Evolutionary conservation across 2,113 vertebrate species (phyloP).

Genomic region (Cinclus mexicanus): DNA sequence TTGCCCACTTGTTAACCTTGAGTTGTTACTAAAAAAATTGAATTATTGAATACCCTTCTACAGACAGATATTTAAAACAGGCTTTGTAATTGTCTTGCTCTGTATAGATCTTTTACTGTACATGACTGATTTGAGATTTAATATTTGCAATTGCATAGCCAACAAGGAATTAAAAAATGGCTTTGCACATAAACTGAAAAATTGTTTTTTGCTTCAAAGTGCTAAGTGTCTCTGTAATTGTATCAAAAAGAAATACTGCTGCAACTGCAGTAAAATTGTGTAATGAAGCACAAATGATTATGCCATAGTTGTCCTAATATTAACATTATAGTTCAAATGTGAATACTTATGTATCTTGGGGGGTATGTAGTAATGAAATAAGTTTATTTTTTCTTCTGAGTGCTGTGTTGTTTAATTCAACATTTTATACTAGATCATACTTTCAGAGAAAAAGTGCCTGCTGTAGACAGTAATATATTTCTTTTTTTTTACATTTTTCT

Average conservation of each 20-base stretch:
- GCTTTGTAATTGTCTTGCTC: background rate
- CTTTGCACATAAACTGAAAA: background rate
- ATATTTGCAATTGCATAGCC: background rate
- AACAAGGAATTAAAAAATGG: slow-evolving; percentile 22
- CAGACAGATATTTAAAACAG: background rate
- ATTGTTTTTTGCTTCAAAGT: background rate
- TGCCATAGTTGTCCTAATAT: background rate
- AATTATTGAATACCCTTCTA: background rate
- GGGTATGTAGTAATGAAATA: background rate
- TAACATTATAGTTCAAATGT: slow-evolving; percentile 11
- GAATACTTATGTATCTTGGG: background rate
- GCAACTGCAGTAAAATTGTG: background rate
- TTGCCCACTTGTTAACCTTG: background rate
- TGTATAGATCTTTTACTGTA: background rate
- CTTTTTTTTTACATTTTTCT: background rate
- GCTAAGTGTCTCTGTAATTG: background rate
- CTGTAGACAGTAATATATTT: background rate
- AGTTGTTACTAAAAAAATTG: background rate
- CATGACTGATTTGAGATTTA: background rate
- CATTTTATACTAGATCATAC: background rate
- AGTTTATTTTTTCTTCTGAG: background rate
- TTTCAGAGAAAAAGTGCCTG: background rate
- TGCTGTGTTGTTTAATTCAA: background rate
- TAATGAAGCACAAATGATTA: slow-evolving; percentile 11
- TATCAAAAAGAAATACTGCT: background rate